Evolutionary conservation across 2,888 invertebrate species (phyloP).

Genomic region (Acleris holmiana): DNA sequence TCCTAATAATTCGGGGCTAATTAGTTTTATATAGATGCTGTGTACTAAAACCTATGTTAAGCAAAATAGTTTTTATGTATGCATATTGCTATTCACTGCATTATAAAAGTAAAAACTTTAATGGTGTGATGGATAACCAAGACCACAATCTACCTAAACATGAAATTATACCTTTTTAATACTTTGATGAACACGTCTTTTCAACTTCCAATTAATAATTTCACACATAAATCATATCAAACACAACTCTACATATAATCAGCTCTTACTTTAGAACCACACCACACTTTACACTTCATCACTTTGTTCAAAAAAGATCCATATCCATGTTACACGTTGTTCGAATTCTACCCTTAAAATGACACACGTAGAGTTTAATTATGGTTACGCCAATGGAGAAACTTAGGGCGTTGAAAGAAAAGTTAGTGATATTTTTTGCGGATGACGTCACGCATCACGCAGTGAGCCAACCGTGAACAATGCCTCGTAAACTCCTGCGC

Average conservation of each 20-base stretch:
- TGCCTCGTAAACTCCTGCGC: constrained; percentile 47
- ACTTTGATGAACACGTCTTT: no score
- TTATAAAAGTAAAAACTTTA: no score
- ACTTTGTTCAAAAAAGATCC: not conserved
- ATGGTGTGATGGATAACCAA: no score
- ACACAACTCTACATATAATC: not conserved
- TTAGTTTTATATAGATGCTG: no score
- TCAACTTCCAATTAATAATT: not conserved
- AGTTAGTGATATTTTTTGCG: constrained; percentile 22
- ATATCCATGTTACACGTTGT: not conserved
- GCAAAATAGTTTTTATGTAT: no score
- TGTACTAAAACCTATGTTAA: no score
- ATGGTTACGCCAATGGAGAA: not conserved
- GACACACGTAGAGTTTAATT: not conserved
- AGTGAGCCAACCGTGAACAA: constrained; percentile 45
- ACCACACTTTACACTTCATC: not conserved
- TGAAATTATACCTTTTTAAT: no score
- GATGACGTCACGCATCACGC: constrained; percentile 40
- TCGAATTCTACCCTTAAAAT: not conserved
- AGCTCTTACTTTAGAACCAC: not conserved
- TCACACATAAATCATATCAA: constrained; percentile 8
- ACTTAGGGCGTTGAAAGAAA: not conserved
- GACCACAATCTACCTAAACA: no score
- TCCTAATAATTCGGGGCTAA: no score
- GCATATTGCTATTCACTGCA: no score